phyloP scores from a whole-genome alignment of 2,113 vertebrate species.

The Callocephalon fimbriatum region DNA sequence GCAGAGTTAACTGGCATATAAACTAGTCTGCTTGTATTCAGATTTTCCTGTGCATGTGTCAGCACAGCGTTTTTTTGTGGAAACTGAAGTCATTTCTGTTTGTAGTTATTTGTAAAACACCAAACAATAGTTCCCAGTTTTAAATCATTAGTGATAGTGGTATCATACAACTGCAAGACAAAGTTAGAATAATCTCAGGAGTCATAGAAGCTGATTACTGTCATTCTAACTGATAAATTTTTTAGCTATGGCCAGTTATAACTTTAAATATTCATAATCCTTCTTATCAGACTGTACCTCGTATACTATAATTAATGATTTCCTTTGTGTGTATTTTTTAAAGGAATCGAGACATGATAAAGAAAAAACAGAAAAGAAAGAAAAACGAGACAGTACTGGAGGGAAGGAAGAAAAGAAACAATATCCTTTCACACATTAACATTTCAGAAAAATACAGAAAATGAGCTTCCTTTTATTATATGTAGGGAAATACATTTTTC shows the following conservation, averaged over 20 bases:
- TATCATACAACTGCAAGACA: background rate
- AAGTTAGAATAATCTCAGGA: background rate
- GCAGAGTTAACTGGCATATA: background rate
- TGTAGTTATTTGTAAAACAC: background rate
- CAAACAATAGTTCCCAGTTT: background rate
- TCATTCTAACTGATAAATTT: background rate
- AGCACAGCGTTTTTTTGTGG: background rate
- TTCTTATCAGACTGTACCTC: background rate
- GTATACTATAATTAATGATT: background rate
- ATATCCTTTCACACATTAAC: conserved; percentile 84
- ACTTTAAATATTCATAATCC: background rate
- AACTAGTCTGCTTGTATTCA: background rate
- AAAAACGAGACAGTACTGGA: conserved; percentile 90
- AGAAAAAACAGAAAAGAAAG: conserved; percentile 93
- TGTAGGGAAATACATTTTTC: background rate
- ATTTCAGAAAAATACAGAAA: background rate
- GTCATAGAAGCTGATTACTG: background rate
- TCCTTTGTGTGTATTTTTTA: background rate
- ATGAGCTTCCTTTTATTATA: background rate
- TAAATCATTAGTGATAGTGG: background rate
- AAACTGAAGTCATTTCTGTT: background rate
- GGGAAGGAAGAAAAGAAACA: conserved; percentile 94
- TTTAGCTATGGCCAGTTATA: background rate
- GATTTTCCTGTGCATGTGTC: background rate
- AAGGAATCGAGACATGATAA: conserved; percentile 91